A percentile compares a stretch with the other conserved stretches of the same genome.
Conservation (phyloP, 2,113 vertebrate species). For the Mastomys natalensis region DNA sequence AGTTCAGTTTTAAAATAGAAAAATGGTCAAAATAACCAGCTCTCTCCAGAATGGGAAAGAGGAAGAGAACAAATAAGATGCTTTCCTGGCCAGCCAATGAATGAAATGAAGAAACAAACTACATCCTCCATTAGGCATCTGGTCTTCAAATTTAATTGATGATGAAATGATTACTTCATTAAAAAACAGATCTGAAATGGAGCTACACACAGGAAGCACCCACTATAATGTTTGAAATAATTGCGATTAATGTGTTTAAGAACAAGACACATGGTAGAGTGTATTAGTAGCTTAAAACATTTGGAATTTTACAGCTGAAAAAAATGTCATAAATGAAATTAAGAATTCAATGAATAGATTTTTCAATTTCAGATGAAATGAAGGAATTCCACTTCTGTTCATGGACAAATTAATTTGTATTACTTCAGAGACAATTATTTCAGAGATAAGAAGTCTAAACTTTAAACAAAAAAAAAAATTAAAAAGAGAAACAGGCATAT, state of each 20-base stretch:
- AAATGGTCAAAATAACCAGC: background rate
- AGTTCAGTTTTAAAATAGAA: background rate
- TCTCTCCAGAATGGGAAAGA: background rate
- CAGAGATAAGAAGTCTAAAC: conserved; percentile 1
- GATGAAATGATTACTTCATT: background rate
- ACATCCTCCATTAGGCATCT: background rate
- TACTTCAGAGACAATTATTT: background rate
- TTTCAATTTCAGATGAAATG: conserved; percentile 14
- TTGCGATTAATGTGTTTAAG: background rate
- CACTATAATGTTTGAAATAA: conserved; percentile 30
- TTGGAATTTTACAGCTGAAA: background rate
- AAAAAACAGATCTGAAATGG: background rate
- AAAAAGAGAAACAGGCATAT: background rate
- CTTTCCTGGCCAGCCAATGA: background rate
- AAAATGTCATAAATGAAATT: background rate
- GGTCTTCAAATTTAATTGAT: background rate
- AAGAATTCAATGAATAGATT: conserved; percentile 12
- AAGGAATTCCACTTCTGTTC: background rate
- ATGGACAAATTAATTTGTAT: background rate
- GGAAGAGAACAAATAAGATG: background rate
- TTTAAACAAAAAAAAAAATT: background rate
- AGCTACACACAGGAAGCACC: background rate
- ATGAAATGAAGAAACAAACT: background rate
- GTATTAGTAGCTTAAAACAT: background rate
- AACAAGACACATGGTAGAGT: background rate